Evolutionary conservation across 2,113 vertebrate genomes (phyloP).

Genomic region (Tragelaphus strepsiceros): DNA sequence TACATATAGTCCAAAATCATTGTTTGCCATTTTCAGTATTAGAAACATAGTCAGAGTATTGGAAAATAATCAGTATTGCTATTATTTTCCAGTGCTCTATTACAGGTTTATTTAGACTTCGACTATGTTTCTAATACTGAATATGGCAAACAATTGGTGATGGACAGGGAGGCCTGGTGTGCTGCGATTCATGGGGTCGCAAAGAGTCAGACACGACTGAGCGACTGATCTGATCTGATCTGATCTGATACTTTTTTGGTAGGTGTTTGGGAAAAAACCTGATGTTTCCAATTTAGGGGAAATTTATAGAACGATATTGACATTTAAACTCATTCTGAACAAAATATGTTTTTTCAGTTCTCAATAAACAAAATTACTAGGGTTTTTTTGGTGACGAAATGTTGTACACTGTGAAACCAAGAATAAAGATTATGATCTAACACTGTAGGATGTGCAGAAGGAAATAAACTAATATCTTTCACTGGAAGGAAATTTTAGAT

Average conservation of each 20-base stretch:
- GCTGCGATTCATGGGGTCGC: too few relatives aligned
- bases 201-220: too few relatives aligned
- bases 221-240: too few relatives aligned
- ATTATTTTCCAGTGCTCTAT: too few relatives aligned
- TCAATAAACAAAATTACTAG: slow-evolving; percentile 12
- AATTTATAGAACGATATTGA: not conserved
- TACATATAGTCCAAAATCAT: not conserved
- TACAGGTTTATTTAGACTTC: too few relatives aligned
- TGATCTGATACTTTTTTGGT: not conserved
- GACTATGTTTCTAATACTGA: too few relatives aligned
- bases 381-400: not conserved
- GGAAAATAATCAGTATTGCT: not conserved
- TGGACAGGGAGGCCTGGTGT: too few relatives aligned
- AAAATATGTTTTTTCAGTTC: not conserved
- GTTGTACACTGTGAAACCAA: not conserved
- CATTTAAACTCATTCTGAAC: not conserved
- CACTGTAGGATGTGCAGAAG: not conserved
- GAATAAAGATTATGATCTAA: not conserved
- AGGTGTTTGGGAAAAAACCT: slow-evolving; percentile 21
- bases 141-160: too few relatives aligned
- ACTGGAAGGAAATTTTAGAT: not conserved
- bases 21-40: not conserved
- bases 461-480: not conserved
- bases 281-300: not conserved
- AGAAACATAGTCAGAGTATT: not conserved